These are phyloP conservation scores for Linepithema humile DNA, from an alignment of 1,140 invertebrate genomes.

Conservation along the genomic window DNA sequence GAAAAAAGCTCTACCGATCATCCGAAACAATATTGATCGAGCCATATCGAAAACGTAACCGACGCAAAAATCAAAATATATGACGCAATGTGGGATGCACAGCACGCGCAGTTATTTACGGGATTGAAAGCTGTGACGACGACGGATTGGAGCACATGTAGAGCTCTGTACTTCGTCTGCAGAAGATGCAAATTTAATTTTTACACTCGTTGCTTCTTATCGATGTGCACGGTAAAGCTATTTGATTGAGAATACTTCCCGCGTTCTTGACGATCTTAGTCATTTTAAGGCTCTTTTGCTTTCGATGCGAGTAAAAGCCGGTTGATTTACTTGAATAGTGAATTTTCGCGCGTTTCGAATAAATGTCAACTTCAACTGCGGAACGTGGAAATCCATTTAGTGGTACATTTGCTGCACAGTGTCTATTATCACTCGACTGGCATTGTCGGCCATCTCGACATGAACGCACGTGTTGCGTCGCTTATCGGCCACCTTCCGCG, in stretches of 20 bases:
- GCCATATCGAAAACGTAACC: not conserved
- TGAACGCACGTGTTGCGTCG: slow-evolving; percentile 30
- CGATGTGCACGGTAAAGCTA: not conserved
- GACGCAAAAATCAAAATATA: not conserved
- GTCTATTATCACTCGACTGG: slow-evolving; percentile 26
- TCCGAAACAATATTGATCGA: not conserved
- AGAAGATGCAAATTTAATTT: slow-evolving; percentile 10
- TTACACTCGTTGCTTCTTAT: not conserved
- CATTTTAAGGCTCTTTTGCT: not conserved
- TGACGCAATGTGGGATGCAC: not conserved
- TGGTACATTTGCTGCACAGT: slow-evolving; percentile 21
- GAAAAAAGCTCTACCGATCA: no score
- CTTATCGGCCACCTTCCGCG: slow-evolving; percentile 7
- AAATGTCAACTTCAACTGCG: not conserved
- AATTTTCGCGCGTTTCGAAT: slow-evolving; percentile 2
- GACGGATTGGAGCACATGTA: not conserved
- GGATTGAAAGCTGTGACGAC: slow-evolving; percentile 2
- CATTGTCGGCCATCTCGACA: slow-evolving; percentile 12
- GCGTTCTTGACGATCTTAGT: no score
- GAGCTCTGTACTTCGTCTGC: not conserved
- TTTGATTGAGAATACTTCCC: not conserved
- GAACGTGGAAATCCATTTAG: slow-evolving; percentile 4
- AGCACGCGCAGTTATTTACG: not conserved
- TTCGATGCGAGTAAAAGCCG: not conserved
- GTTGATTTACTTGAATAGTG: not conserved